phyloP scores from a whole-genome alignment of 2,113 vertebrate species.

The Anguilla japonica region DNA sequence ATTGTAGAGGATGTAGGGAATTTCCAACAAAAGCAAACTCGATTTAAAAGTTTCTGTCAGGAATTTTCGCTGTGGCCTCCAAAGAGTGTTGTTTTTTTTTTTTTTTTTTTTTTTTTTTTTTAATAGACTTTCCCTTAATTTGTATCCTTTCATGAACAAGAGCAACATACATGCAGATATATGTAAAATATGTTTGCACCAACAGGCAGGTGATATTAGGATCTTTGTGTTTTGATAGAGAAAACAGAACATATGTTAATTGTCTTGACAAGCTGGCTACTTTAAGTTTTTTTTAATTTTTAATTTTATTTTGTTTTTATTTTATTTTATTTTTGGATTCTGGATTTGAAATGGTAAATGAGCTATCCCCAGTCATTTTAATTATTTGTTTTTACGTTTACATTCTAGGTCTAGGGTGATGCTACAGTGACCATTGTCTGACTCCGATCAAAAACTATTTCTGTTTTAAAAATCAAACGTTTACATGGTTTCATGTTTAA shows the following conservation, averaged over 20 bases:
- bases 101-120: slow-evolving; percentile 26
- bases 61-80: slow-evolving; percentile 76
- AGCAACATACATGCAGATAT: slow-evolving; percentile 56
- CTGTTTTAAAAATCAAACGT: slow-evolving; percentile 50
- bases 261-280: slow-evolving; percentile 41
- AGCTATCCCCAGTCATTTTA: slow-evolving; percentile 33
- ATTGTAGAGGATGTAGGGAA: slow-evolving; percentile 66
- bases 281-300: slow-evolving; percentile 40
- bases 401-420: slow-evolving; percentile 54
- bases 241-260: slow-evolving; percentile 42
- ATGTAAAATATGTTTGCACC: slow-evolving; percentile 45
- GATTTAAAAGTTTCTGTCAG: slow-evolving; percentile 67
- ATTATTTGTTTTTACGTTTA: slow-evolving; percentile 58
- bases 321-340: neutral
- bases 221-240: neutral
- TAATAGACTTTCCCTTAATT: slow-evolving; percentile 32
- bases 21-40: slow-evolving; percentile 65
- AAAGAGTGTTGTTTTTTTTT: slow-evolving; percentile 76
- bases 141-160: slow-evolving; percentile 69
- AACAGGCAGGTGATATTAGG: slow-evolving; percentile 83
- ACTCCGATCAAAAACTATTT: slow-evolving; percentile 35
- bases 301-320: neutral
- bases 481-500: slow-evolving; percentile 61
- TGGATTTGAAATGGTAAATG: neutral
- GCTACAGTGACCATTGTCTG: slow-evolving; percentile 44